Base-by-base conservation (phyloP, 2,888 invertebrate species). In the Brenthis hecate region DNA sequence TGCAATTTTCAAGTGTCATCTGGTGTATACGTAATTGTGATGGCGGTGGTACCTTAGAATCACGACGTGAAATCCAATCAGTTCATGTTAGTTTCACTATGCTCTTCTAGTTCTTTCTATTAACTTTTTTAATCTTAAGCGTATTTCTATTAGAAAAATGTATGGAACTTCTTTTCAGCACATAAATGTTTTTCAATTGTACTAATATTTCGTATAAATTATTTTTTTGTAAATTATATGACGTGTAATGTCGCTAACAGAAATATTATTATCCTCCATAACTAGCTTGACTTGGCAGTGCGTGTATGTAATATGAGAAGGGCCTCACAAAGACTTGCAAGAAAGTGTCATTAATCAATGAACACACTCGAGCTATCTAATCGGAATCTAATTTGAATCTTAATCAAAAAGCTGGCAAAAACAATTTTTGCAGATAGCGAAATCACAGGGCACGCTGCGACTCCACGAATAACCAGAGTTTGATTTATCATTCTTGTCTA, bases 401-500 rank as follows among this genome's bases (percentile, higher is more conserved):
- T 80, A 81, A 85, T 85, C 76, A 81, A 80, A 81, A 79, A 68
- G 73, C 72, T 63, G 68, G 78, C 80, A 84, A 84, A 86, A 86
- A 85, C 76, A 65, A 70, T 70, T 73, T 73, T 78, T 71, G 73
- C 75, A 73, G 70, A 70, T 74, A 75, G 74, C 75, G 73, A 78
- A 78, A 75, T 77, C 78, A 75, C 58, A 56, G 67, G 73, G 65
- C 57, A 66, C 69, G 62, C 53, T 51, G 65, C 48, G 50, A 50
- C 60, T 50, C 36, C 11, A 13, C 66, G 58, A 68, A 66, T 73
- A 74, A 74, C 72, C 75, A 78, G 76, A 74, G 72, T 83, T 81
- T 84, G 81, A 85, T 84, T 86, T 82, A 87, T 87, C 85, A 85
- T 85, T 80, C 78, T 80, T 76, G 80, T 83, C 84, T 82, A 85